Evolutionary conservation across 2,888 invertebrate species (phyloP).

Genomic region (Petrolisthes cinctipes): DNA sequence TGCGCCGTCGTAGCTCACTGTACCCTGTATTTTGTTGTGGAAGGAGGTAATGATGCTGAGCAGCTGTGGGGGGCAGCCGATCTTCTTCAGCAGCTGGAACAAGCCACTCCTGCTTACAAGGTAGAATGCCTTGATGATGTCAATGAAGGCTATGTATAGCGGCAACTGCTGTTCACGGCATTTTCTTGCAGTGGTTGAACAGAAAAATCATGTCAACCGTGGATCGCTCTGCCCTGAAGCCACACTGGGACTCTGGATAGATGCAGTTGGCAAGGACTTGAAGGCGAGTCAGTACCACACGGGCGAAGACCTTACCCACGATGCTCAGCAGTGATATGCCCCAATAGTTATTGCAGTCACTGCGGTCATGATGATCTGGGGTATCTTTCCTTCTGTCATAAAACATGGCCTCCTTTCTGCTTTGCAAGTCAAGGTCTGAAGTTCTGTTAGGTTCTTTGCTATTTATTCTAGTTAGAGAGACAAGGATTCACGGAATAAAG

Average conservation of each 20-base stretch:
- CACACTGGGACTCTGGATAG: constrained; percentile 46
- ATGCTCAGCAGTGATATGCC: constrained; percentile 36
- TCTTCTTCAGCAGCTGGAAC: not conserved
- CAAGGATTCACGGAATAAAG: too few relatives aligned
- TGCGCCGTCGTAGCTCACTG: not conserved
- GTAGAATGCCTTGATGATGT: constrained; percentile 27
- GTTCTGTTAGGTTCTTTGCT: too few relatives aligned
- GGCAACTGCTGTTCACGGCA: constrained; percentile 21
- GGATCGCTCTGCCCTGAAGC: constrained; percentile 28
- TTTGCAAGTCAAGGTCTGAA: too few relatives aligned
- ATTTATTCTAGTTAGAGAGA: too few relatives aligned
- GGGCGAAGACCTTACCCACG: constrained; percentile 31
- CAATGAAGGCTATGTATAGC: constrained; percentile 32
- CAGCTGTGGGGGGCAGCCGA: not conserved
- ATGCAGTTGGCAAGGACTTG: constrained; percentile 27
- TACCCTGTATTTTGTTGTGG: not conserved
- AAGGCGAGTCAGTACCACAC: constrained; percentile 2
- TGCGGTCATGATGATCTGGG: too few relatives aligned
- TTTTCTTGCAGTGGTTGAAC: too few relatives aligned
- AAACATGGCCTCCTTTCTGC: too few relatives aligned
- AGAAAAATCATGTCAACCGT: constrained; percentile 35
- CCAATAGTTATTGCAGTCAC: constrained; percentile 39
- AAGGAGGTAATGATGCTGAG: constrained; percentile 1
- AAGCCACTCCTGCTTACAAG: not conserved
- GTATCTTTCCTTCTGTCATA: too few relatives aligned